A percentile compares a stretch with the other conserved stretches of the same genome.
These are phyloP conservation scores for Drosophila mojavensis DNA, from an alignment of 1,140 invertebrate species.

Conservation along the genomic window DNA sequence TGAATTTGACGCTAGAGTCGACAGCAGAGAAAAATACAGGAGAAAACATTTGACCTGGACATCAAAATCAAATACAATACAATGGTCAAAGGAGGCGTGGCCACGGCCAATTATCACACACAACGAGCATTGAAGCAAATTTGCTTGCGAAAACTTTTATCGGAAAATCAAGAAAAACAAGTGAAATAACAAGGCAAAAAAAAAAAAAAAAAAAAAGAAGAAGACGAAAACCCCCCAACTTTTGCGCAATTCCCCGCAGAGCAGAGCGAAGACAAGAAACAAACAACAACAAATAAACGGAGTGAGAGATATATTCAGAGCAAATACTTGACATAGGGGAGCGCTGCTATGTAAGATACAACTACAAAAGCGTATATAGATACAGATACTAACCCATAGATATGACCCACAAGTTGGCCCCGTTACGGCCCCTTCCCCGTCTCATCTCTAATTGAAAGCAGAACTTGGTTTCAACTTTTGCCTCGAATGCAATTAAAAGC, in stretches of 20 bases:
- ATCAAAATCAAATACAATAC: conserved; percentile 25
- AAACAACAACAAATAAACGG: conserved; percentile 1
- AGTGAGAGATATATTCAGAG: neutral
- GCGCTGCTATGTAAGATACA: conserved; percentile 14
- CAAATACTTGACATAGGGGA: conserved; percentile 21
- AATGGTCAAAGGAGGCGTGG: conserved; percentile 59
- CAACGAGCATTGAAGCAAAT: conserved; percentile 66
- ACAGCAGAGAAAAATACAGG: too few species aligned
- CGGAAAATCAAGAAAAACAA: conserved; percentile 56
- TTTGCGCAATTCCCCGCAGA: conserved; percentile 37
- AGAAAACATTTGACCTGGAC: conserved; percentile 48
- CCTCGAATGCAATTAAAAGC: conserved; percentile 80
- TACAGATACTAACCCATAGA: conserved; percentile 34
- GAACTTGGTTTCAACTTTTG: conserved; percentile 71
- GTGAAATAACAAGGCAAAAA: conserved; percentile 44
- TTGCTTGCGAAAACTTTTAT: conserved; percentile 64
- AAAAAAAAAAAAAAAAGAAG: too few species aligned
- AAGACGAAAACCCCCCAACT: neutral
- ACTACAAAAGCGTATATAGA: conserved; percentile 12
- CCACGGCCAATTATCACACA: conserved; percentile 76
- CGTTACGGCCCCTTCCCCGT: neutral
- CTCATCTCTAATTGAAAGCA: conserved; percentile 66
- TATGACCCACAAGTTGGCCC: neutral
- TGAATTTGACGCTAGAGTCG: conserved; percentile 66
- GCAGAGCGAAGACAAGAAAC: neutral